A percentile compares a stretch with the other conserved stretches of the same genome.
Evolutionary conservation across 1,140 invertebrate genomes (phyloP).

Genomic region (Cepaea nemoralis): DNA sequence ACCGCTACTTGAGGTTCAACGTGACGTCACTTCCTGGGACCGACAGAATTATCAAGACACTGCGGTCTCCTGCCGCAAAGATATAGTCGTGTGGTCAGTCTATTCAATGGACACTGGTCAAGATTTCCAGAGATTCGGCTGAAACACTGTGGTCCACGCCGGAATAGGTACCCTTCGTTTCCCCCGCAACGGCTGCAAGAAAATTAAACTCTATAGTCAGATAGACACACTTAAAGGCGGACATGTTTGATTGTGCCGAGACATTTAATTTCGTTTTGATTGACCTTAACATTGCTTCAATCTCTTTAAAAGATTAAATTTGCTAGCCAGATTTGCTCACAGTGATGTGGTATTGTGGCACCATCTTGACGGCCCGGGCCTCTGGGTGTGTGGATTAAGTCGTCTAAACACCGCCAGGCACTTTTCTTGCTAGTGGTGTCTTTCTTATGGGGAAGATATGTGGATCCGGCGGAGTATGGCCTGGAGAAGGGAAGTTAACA

Average conservation of each 20-base stretch:
- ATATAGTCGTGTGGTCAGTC: conserved; percentile 1
- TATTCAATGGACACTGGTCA: neutral
- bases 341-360: neutral
- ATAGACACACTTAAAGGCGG: neutral
- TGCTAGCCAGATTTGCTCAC: neutral
- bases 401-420: neutral
- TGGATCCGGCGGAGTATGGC: too few relatives aligned
- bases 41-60: neutral
- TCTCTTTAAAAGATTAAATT: conserved; percentile 3
- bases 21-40: neutral
- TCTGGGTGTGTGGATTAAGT: neutral
- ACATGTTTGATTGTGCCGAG: neutral
- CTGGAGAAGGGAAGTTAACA: too few relatives aligned
- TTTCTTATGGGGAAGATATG: too few relatives aligned
- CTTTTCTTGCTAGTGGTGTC: too few relatives aligned
- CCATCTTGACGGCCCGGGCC: neutral
- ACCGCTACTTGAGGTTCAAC: neutral
- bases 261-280: conserved; percentile 9
- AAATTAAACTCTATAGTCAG: neutral
- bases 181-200: neutral
- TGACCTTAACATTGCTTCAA: conserved; percentile 5
- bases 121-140: neutral
- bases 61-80: neutral
- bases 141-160: neutral
- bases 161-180: neutral